phyloP scores from a whole-genome alignment of 2,113 vertebrate species.

The Sitta europaea region DNA sequence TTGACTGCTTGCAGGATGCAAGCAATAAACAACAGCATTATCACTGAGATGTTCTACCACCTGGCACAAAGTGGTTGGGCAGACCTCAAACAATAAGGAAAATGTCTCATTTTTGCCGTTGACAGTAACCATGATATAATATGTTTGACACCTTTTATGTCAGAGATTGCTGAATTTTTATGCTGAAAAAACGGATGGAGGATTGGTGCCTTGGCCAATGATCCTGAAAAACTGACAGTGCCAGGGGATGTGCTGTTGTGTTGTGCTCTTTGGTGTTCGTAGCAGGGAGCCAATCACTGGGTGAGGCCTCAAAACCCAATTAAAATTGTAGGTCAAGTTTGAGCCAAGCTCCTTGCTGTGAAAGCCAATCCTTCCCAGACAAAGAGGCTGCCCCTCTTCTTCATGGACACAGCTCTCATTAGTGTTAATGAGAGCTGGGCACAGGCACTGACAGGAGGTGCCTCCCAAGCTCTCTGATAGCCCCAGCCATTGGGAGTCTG shows the following conservation, averaged over 20 bases:
- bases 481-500: not conserved
- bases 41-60: not conserved
- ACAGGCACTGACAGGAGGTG: not conserved
- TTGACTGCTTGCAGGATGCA: not conserved
- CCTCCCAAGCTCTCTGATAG: constrained; percentile 3
- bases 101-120: not conserved
- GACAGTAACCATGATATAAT: not conserved
- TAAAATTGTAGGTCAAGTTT: constrained; percentile 50
- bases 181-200: not conserved
- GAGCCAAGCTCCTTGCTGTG: constrained; percentile 28
- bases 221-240: not conserved
- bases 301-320: not conserved
- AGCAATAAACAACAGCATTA: not conserved
- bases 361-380: constrained; percentile 9
- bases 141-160: not conserved
- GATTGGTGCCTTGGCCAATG: not conserved
- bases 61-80: not conserved
- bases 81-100: not conserved
- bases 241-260: not conserved
- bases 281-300: not conserved
- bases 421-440: constrained; percentile 22
- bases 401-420: not conserved
- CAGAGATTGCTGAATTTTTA: not conserved
- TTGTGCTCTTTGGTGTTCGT: not conserved
- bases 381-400: constrained; percentile 19